These are phyloP conservation scores for Vanessa tameamea DNA, from an alignment of 1,140 invertebrate species.

Conservation along the genomic window DNA sequence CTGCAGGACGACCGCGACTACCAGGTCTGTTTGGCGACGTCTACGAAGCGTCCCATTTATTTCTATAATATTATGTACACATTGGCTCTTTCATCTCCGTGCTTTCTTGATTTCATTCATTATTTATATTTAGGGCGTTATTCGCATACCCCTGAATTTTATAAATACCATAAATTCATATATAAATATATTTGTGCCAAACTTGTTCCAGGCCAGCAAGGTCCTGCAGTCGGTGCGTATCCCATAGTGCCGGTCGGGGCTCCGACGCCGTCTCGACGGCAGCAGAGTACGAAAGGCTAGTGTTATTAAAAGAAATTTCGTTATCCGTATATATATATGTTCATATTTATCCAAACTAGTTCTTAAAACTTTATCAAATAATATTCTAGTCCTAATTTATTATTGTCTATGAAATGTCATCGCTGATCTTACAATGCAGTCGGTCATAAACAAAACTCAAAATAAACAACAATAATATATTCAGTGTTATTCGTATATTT, in stretches of 20 bases:
- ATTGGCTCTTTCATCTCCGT: too few relatives aligned
- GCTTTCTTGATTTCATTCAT: too few relatives aligned
- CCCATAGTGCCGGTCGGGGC: slow-evolving; percentile 72
- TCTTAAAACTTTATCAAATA: background rate
- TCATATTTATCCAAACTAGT: background rate
- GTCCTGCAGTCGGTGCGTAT: slow-evolving; percentile 85
- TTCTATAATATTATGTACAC: too few relatives aligned
- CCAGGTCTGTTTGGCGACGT: slow-evolving; percentile 79
- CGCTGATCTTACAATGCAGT: background rate
- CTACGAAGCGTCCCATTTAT: too few relatives aligned
- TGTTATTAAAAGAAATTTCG: background rate
- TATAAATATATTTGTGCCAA: slow-evolving; percentile 19
- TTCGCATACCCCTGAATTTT: too few relatives aligned
- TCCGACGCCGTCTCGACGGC: background rate
- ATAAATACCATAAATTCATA: too few relatives aligned
- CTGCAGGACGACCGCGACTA: slow-evolving; percentile 88
- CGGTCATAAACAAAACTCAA: background rate
- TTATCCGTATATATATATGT: background rate
- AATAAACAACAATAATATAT: background rate
- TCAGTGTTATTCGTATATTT: too few relatives aligned
- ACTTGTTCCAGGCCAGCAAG: slow-evolving; percentile 85
- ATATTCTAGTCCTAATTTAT: slow-evolving; percentile 13
- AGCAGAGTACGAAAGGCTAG: slow-evolving; percentile 6
- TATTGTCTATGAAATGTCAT: background rate
- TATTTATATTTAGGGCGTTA: too few relatives aligned